Conservation (phyloP, 2,888 invertebrate genomes). For the Heliconius erato region DNA sequence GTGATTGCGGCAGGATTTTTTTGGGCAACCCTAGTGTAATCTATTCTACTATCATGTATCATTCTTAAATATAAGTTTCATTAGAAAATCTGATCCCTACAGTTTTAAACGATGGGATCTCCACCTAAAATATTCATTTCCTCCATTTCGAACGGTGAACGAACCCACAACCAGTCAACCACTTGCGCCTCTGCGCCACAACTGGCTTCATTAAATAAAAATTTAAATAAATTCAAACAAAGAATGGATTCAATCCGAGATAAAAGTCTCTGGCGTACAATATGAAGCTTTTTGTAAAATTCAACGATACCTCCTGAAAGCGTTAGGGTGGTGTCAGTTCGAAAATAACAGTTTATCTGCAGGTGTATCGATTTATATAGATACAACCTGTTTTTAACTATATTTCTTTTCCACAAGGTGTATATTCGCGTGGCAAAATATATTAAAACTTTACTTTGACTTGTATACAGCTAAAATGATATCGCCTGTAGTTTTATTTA, state of each 20-base stretch:
- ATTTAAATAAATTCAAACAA: background rate
- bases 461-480: background rate
- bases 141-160: too few species aligned
- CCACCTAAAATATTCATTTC: too few species aligned
- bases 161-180: too few species aligned
- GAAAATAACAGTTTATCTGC: constrained; percentile 26
- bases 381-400: constrained; percentile 5
- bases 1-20: too few species aligned
- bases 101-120: too few species aligned
- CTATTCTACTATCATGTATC: too few species aligned
- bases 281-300: constrained; percentile 7
- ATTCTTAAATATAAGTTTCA: too few species aligned
- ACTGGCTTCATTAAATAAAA: too few species aligned
- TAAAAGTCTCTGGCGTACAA: constrained; percentile 6
- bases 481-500: constrained; percentile 43
- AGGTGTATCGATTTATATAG: constrained; percentile 15
- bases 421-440: background rate
- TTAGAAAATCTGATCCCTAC: too few species aligned
- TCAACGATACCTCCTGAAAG: constrained; percentile 4
- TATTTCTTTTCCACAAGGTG: background rate
- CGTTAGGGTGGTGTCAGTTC: constrained; percentile 23
- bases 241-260: background rate
- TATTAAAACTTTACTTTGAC: background rate
- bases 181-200: too few species aligned
- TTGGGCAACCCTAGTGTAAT: too few species aligned